These are phyloP conservation scores for pig (Sus scrofa) DNA, from an alignment of 2,113 vertebrate genomes.

Conservation along the genomic window DNA sequence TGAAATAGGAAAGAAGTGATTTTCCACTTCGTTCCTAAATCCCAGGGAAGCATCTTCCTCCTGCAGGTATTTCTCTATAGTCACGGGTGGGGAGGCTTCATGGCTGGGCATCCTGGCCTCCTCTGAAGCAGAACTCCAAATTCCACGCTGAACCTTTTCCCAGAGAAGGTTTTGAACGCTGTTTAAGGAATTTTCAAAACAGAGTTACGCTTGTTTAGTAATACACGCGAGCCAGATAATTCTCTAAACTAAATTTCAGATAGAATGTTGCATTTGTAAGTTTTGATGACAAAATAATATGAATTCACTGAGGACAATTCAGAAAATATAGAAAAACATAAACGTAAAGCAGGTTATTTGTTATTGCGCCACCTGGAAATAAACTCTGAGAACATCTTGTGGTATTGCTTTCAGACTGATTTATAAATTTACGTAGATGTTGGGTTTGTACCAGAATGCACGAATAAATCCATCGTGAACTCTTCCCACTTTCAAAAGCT, in stretches of 20 bases:
- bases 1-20: background rate
- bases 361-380: background rate
- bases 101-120: too few relatives aligned
- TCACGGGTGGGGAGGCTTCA: background rate
- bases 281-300: background rate
- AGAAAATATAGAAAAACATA: background rate
- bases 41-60: background rate
- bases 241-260: background rate
- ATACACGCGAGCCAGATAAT: background rate
- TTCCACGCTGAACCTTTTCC: background rate
- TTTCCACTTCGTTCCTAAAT: background rate
- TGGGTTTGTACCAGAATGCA: background rate
- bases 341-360: background rate
- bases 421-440: background rate
- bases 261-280: background rate
- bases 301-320: background rate
- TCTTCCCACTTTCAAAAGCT: background rate
- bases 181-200: background rate
- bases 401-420: background rate
- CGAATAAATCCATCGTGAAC: background rate
- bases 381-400: background rate
- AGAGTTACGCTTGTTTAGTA: background rate
- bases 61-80: background rate
- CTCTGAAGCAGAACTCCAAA: background rate
- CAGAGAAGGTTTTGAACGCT: background rate